Conservation (phyloP, 2,797 vertebrate genomes). For the Onychomys arenicola region DNA sequence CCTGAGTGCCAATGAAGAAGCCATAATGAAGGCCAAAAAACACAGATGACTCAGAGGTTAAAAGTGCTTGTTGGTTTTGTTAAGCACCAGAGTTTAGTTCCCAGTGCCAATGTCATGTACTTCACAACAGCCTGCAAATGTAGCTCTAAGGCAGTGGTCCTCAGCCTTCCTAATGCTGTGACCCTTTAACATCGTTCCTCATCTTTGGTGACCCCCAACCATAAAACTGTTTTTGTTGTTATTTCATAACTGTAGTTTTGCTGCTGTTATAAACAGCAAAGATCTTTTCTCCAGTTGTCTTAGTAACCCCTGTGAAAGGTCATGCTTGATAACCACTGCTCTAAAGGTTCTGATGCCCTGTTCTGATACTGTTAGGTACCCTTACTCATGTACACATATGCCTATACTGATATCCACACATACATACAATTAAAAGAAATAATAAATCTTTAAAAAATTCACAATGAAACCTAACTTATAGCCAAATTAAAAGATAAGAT, state of each 20-base stretch:
- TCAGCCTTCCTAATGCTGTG: neutral
- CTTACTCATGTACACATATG: neutral
- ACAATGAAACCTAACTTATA: neutral
- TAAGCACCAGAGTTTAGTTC: neutral
- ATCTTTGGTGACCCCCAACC: neutral
- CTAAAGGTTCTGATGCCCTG: neutral
- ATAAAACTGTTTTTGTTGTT: neutral
- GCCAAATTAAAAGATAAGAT: neutral
- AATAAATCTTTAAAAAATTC: neutral
- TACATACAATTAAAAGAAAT: neutral
- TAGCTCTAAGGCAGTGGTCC: no score
- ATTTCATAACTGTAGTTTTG: neutral
- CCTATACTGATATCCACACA: neutral
- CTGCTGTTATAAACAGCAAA: neutral
- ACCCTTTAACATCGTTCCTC: no score
- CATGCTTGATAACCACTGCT: neutral
- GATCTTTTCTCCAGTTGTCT: neutral
- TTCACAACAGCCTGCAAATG: neutral
- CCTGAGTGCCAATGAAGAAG: neutral
- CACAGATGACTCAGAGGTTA: neutral
- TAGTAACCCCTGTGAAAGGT: neutral
- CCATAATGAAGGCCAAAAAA: neutral
- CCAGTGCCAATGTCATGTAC: neutral
- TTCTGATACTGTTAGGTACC: neutral
- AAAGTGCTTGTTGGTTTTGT: neutral